Evolutionary conservation across 2,797 vertebrate species (phyloP).

Genomic region (Lycodopsis pacificus): DNA sequence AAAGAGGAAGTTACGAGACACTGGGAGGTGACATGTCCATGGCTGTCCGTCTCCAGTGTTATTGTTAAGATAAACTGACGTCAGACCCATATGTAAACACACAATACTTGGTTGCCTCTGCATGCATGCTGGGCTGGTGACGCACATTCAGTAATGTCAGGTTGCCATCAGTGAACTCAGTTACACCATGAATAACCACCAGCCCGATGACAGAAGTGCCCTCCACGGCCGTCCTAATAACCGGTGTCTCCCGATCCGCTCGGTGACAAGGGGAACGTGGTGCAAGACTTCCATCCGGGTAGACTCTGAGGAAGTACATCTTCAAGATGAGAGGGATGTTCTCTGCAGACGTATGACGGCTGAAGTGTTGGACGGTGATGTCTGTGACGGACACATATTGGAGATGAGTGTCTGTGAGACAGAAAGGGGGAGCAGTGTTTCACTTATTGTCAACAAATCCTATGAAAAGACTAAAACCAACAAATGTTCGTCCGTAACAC

Average conservation of each 20-base stretch:
- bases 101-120: background rate
- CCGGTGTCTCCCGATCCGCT: slow-evolving; percentile 26
- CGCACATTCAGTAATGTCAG: slow-evolving; percentile 45
- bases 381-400: background rate
- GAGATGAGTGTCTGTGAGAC: background rate
- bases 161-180: slow-evolving; percentile 25
- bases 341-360: slow-evolving; percentile 8
- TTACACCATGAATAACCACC: slow-evolving; percentile 18
- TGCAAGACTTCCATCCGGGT: slow-evolving; percentile 41
- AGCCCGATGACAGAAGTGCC: slow-evolving; percentile 11
- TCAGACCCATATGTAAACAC: slow-evolving; percentile 34
- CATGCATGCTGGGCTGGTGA: slow-evolving; percentile 29
- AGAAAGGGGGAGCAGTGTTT: background rate
- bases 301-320: slow-evolving; percentile 58
- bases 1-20: background rate
- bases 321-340: slow-evolving; percentile 25
- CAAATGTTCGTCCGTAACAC: background rate
- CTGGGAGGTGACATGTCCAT: background rate
- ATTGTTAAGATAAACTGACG: slow-evolving; percentile 28
- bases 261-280: slow-evolving; percentile 32
- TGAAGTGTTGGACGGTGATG: slow-evolving; percentile 5
- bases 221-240: slow-evolving; percentile 38
- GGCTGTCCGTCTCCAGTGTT: slow-evolving; percentile 21
- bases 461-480: background rate
- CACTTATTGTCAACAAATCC: background rate